These are phyloP conservation scores for Philaenus spumarius DNA, from an alignment of 1,140 invertebrate species.

Conservation along the genomic window DNA sequence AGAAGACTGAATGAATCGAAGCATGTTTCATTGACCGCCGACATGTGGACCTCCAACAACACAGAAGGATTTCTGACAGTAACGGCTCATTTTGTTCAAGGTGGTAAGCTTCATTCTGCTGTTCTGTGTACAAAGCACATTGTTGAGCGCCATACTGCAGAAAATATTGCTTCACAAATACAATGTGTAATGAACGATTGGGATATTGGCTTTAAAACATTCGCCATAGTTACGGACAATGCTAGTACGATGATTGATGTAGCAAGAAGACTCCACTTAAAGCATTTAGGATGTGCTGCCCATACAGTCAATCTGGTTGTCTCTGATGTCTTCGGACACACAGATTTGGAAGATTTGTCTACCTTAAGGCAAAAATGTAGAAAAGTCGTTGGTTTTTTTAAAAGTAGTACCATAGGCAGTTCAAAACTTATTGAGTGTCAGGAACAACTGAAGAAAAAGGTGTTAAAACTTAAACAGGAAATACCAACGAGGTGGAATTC, in stretches of 20 bases:
- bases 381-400: constrained; percentile 9
- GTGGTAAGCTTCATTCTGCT: background rate
- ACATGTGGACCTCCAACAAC: background rate
- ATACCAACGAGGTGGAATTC: constrained; percentile 8
- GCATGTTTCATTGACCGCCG: background rate
- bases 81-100: background rate
- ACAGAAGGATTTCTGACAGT: background rate
- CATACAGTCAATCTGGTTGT: constrained; percentile 6
- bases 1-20: background rate
- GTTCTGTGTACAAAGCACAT: background rate
- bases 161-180: background rate
- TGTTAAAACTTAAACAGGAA: constrained; percentile 7
- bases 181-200: background rate
- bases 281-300: constrained; percentile 8
- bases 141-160: background rate
- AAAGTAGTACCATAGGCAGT: background rate
- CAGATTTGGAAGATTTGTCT: background rate
- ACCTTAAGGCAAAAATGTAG: background rate
- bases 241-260: constrained; percentile 3
- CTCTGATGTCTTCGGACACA: background rate
- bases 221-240: constrained; percentile 7
- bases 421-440: background rate
- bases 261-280: background rate
- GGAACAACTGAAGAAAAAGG: background rate
- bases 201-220: background rate